A percentile compares a stretch with the other conserved stretches of the same genome.
Evolutionary conservation across 2,888 invertebrate genomes (phyloP).

Genomic region (Amblyjoppa fuscipennis): DNA sequence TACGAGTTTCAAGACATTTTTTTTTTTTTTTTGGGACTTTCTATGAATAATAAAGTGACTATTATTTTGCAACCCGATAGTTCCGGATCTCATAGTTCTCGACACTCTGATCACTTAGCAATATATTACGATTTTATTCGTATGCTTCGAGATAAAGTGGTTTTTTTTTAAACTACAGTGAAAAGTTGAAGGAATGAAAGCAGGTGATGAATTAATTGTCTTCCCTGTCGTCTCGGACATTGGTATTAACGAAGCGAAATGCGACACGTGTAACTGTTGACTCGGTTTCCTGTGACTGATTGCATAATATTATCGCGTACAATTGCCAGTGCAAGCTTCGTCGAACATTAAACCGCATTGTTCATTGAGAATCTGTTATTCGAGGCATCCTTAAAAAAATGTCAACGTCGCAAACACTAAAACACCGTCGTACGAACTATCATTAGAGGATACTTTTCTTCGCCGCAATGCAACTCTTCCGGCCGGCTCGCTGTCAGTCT

Average conservation of each 20-base stretch:
- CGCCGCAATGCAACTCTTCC: background rate
- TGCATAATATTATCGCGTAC: conserved; percentile 48
- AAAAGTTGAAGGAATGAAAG: background rate
- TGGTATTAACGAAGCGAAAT: conserved; percentile 10
- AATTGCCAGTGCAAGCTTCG: conserved; percentile 5
- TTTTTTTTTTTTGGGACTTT: background rate
- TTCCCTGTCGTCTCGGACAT: conserved; percentile 22
- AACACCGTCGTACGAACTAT: background rate
- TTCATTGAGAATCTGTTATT: background rate
- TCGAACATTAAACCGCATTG: conserved; percentile 27
- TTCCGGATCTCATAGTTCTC: background rate
- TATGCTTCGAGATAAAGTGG: background rate
- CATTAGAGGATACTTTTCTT: background rate
- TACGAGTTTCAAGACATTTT: background rate
- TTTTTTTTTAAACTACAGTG: background rate
- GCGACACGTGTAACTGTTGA: conserved; percentile 22
- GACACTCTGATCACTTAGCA: background rate
- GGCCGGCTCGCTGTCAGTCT: background rate
- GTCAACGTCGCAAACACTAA: background rate
- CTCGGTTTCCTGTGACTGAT: conserved; percentile 32
- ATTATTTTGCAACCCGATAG: background rate
- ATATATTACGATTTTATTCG: background rate
- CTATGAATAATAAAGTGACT: background rate
- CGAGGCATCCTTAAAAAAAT: background rate
- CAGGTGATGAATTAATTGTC: conserved; percentile 6